Base-by-base conservation (phyloP, 2,888 invertebrate genomes). In the Cyclophora punctaria region DNA sequence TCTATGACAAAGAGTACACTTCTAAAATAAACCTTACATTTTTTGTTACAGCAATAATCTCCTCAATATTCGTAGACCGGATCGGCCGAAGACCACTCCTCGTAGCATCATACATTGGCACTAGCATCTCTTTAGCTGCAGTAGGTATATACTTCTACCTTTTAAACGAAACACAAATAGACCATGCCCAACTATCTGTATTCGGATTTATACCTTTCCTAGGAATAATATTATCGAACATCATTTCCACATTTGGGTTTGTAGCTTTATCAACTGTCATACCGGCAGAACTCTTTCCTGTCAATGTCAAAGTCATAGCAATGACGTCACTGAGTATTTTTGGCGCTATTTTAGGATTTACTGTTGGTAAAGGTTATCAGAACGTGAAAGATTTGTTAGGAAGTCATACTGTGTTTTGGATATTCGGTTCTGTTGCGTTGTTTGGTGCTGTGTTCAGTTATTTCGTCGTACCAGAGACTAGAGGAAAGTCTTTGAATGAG, bases 281-380 rank as follows among this genome's bases (percentile, higher is more conserved):
- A 62, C 78, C 89, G 33, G 83, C 89, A 0, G 90, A 90, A 65
- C 69, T 90, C 35, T 90, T 90, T 58, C 85, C 90, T 1, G 72
- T 89, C 2, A 89, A 88, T 56, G 80, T 90, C 0, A 90, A 89
- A 64, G 84, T 89, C 0, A 67, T 81, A 1, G 90, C 90, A 0
- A 83, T 90, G 45, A 86, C 88, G 0, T 60, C 84, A 5, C 73
- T 82, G 0, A 83, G 76, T 47, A 60, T 90, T 3, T 80, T 83
- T 59, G 79, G 83, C 0, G 83, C 85, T 0, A 49, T 84, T 0
- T 63, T 89, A 48, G 90, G 83, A 0, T 84, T 89, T 48, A 42
- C 77, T 7, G 76, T 85, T 0, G 81, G 82, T 2, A 84, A 85
- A 57, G 68, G 83, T 40, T 89, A 87, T 51, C 89, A 87, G 53